phyloP scores from a whole-genome alignment of 2,113 vertebrate genomes.

The Ploceus nigricollis region DNA sequence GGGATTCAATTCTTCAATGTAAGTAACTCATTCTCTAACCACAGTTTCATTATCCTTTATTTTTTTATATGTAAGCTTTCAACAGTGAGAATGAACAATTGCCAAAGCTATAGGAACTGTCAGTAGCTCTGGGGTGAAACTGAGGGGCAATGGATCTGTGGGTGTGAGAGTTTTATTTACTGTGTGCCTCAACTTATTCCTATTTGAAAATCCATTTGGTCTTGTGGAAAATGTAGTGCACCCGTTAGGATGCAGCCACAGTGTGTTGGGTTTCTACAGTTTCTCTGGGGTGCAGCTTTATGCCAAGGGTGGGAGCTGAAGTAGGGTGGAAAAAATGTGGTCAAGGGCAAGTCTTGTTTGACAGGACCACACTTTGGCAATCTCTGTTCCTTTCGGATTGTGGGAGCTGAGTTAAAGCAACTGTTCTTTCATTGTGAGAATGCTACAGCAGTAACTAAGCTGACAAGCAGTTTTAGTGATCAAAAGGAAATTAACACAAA shows the following conservation, averaged over 20 bases:
- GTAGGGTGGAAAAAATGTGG: not conserved
- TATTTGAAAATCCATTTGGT: not conserved
- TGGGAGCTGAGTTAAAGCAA: not conserved
- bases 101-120: not conserved
- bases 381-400: not conserved
- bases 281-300: not conserved
- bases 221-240: not conserved
- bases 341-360: not conserved
- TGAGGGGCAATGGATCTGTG: not conserved
- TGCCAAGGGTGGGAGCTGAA: not conserved
- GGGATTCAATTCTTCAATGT: not conserved
- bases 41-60: slow-evolving; percentile 2
- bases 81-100: not conserved
- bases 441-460: not conserved
- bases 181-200: not conserved
- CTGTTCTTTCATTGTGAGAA: not conserved
- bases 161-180: not conserved
- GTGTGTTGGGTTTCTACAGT: not conserved
- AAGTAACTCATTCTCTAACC: slow-evolving; percentile 19
- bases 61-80: not conserved
- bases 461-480: slow-evolving; percentile 15
- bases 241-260: fast-evolving
- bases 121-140: not conserved
- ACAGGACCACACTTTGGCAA: not conserved
- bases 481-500: slow-evolving; percentile 19